These are phyloP conservation scores for Aegithalos caudatus DNA, from an alignment of 2,113 vertebrate genomes.

Conservation along the genomic window DNA sequence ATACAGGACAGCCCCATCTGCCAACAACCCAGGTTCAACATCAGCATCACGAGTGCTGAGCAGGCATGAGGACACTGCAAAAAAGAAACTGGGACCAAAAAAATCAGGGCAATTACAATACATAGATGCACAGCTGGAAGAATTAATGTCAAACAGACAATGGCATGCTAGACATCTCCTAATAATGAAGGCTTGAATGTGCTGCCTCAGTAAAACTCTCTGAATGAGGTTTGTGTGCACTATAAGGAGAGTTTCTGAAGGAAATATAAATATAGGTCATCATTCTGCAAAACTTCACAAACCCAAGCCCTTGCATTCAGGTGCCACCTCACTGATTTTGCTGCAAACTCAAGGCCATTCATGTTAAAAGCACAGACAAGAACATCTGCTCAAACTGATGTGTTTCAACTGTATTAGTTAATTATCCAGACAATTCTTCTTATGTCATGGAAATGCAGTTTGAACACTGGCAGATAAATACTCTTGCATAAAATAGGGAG, in stretches of 20 bases:
- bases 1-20: neutral
- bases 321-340: neutral
- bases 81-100: neutral
- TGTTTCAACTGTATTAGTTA: neutral
- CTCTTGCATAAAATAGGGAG: neutral
- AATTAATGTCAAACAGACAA: neutral
- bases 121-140: neutral
- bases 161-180: neutral
- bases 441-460: neutral
- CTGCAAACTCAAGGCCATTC: neutral
- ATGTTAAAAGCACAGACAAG: neutral
- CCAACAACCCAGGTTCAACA: neutral
- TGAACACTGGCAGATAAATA: neutral
- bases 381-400: neutral
- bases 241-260: neutral
- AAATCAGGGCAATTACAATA: neutral
- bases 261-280: neutral
- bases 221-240: neutral
- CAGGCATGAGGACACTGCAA: neutral
- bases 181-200: neutral
- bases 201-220: neutral
- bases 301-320: neutral
- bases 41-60: fast-evolving
- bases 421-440: neutral
- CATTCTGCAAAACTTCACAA: neutral